Base-by-base conservation (phyloP, 2,888 invertebrate genomes). In the Microctonus hyperodae region DNA sequence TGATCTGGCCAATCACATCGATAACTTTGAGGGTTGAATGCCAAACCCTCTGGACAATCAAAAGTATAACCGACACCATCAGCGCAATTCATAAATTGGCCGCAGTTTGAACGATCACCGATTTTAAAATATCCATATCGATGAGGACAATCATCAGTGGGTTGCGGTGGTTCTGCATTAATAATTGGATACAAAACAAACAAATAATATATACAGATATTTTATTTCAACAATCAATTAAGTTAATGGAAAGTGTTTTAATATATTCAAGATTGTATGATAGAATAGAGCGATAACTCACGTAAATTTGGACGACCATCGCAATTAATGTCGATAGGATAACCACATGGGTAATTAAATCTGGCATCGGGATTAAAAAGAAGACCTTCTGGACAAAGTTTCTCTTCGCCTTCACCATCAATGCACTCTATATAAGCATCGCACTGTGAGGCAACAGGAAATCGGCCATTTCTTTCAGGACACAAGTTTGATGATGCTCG, bases 1-100 rank as follows among this genome's bases (percentile, higher is more conserved):
- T 91, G 89, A 85, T 95, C 95, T 3, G 95, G 93, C 94, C 94
- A 95, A 70, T 95, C 94, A 81, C 95, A 95, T 62, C 91, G 88
- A 79, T 93, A 92, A 10, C 87, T 88, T 11, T 88, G 88, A 1
- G 89, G 86, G 81, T 90, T 91, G 85, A 90, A 94, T 9, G 94
- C 94, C 61, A 95, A 86, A 23, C 95, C 95, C 76, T 92, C 94
- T 0, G 95, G 95, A 78, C 95, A 95, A 71, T 90, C 88, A 76
- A 93, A 90, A 48, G 90, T 86, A 74, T 86, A 90, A 1, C 90
- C 92, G 5, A 88, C 87, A n/a, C 95, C 95, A 58, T 89, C 89
- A 1, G 90, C 94, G 76, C 95, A 95, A 79, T 90, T 95, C 84
- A 90, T 90, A 82, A 93, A 95, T 76, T 90, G 88, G 9, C 93